Percentiles rank a stretch among this genome's conserved stretches.
Evolutionary conservation across 2,113 vertebrate genomes (phyloP).

Genomic region (Laticauda laticaudata): DNA sequence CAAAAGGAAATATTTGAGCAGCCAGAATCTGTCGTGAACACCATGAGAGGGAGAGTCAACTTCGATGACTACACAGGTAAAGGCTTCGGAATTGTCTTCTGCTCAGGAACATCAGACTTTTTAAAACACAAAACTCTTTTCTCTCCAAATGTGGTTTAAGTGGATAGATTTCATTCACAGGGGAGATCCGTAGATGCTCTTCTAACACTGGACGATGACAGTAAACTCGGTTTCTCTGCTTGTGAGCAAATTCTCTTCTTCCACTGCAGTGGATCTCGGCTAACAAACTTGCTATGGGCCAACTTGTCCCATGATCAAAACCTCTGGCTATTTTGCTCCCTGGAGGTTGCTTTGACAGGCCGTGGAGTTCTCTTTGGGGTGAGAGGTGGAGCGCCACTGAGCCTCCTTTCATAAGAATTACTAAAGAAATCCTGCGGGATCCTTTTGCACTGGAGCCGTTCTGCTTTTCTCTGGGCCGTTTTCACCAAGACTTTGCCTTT

Average conservation of each 20-base stretch:
- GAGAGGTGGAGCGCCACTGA: too few species aligned
- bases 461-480: not conserved
- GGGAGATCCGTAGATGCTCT: not conserved
- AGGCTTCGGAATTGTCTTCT: not conserved
- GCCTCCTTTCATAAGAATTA: not conserved
- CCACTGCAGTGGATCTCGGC: not conserved
- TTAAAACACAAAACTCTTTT: not conserved
- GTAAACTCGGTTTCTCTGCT: not conserved
- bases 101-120: not conserved
- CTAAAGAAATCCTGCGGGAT: not conserved
- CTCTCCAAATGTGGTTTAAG: too few species aligned
- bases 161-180: not conserved
- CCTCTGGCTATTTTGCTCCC: not conserved
- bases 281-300: too few species aligned
- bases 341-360: not conserved
- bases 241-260: not conserved
- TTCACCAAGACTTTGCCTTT: not conserved
- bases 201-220: too few species aligned
- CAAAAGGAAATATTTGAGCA: constrained; percentile 99
- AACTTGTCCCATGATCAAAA: too few species aligned
- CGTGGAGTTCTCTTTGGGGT: not conserved
- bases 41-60: constrained; percentile 98
- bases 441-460: not conserved
- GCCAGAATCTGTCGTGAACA: constrained; percentile 97
- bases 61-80: constrained; percentile 95